Evolutionary conservation across 2,113 vertebrate species (phyloP), one percentile per base, ranked within the genome.

Genomic region (Sturnus vulgaris): DNA sequence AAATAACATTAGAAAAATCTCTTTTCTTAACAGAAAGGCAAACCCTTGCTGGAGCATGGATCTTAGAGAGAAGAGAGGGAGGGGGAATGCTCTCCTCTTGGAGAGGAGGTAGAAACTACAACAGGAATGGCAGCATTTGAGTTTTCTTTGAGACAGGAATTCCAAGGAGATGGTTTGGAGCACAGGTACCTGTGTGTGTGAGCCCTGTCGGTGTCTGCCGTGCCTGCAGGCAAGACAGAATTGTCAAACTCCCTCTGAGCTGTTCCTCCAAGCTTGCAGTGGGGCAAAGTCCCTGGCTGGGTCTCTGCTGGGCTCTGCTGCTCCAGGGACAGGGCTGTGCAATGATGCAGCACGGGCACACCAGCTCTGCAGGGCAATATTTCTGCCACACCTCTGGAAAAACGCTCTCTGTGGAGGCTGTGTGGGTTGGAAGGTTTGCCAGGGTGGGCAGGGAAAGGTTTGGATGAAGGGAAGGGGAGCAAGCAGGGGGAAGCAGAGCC

Each of bases 301-400:
- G 33, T 57, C 31, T 31, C 31, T 28, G 15, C 24, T 11, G 35
- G 35, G 24, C 33, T 80, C 3, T 40, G 39, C 39, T 40, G 39
- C 14, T 46, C 47, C 14, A 6, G 1, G 42, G 68, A 37, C 0
- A 0, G 15, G 23, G 27, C 5, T 66, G 40, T 15, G 4, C 3
- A 33, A 4, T 33, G 40, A 91, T 12, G 16, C 25, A 22, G 28
- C 2, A 3, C n/a, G 68, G 42, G 40, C 21, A 30, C 40, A 0
- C 9, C 20, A 37, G 16, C 30, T 11, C 9, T 27, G 81, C 55
- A 47, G 42, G 64, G 31, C 80, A 50, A 50, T 28, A 9, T 24
- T 30, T 30, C 35, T 49, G 42, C 30, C 65, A 28, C 17, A 12
- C 7, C 19, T 60, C 23, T 57, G 79, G 80, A 33, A 77, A 85